Evolutionary conservation across 2,888 invertebrate genomes (phyloP), one percentile per base, ranked within the genome.

Genomic region (Torymus auratus): DNA sequence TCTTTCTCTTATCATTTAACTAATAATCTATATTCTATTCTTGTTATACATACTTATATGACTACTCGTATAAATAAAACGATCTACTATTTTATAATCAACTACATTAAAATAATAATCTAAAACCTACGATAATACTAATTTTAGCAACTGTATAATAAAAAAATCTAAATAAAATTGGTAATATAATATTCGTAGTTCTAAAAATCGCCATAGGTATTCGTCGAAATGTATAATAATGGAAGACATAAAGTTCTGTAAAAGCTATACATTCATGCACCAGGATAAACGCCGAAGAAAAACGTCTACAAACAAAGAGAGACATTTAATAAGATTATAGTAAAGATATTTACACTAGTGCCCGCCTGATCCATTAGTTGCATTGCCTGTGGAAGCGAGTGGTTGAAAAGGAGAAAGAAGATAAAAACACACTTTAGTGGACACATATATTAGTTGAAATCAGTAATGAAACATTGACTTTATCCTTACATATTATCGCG

Each of bases 341-440:
- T 67, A 78, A 83, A 91, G 89, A 95, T 96, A 96, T 95, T 96
- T 96, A 96, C 96, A 94, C 95, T 95, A 93, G 94, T 94, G 94
- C 96, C 96, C 92, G 95, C 94, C 94, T 95, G 95, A 93, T 96
- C 96, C 96, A 96, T 96, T 91, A 96, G 95, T 94, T 96, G 96
- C 96, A 96, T 96, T 92, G 96, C 96, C 96, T 96, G 94, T 92
- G 92, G 80, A 85, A 85, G 77, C 76, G 56, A 67, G 67, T 71
- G 62, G 71, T 14, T 53, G 69, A 50, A 81, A 70, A 76, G 41
- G 62, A 79, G 53, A 73, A 17, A 83, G 61, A 64, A 73, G 52
- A 76, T 70, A 68, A 76, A 76, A 76, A 70, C 70, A 62, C 28
- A 78, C 64, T 82, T 41, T 82, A 79, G 64, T 75, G 61, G n/a